Evolutionary conservation across 1,140 invertebrate species (phyloP), one percentile per base, ranked within the genome.

Genomic region (Aphis gossypii): DNA sequence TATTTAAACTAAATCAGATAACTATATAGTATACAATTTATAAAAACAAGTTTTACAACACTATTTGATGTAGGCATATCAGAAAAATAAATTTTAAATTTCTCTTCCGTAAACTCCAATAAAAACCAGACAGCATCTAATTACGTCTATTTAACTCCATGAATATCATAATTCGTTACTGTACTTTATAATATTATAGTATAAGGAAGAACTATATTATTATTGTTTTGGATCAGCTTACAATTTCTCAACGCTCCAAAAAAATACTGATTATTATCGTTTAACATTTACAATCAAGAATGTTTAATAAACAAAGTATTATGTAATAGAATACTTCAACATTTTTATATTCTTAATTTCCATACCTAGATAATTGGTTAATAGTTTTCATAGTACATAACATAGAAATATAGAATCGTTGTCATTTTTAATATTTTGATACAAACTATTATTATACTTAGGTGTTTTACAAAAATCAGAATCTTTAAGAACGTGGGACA

Each of bases 191-290:
- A 35, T 51, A 51, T 2, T 35, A n/a, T 35, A 35, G 35, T 35
- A 35, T 60, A 60, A 88, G 9, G n/a, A 88, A 88, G 46, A 88
- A 88, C 46, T 38, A 88, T 88, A 88, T 88, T 54, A 54, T 88
- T 46, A 88, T 88, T 88, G 87, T 88, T 54, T n/a, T 38, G 0
- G n/a, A 88, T 88, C 87, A n/a, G n/a, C 6, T 38, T 88, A 88
- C 6, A 51, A 87, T 88, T 35, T 88, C 86, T n/a, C 86, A 35
- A 87, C n/a, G n/a, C 18, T 88, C n/a, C n/a, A 20, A 88, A 11
- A n/a, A 44, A 48, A 14, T 51, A 48, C 48, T 1, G n/a, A n/a
- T 23, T 25, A 11, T 76, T 18, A 76, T 76, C 14, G 60, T 76
- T 76, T 76, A 20, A 46, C 30, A 68, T 68, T 41, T 44, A 44